A percentile compares a stretch with the other conserved stretches of the same genome.
Evolutionary conservation across 2,797 vertebrate species (phyloP).

Genomic region (Macroramphosus scolopax): DNA sequence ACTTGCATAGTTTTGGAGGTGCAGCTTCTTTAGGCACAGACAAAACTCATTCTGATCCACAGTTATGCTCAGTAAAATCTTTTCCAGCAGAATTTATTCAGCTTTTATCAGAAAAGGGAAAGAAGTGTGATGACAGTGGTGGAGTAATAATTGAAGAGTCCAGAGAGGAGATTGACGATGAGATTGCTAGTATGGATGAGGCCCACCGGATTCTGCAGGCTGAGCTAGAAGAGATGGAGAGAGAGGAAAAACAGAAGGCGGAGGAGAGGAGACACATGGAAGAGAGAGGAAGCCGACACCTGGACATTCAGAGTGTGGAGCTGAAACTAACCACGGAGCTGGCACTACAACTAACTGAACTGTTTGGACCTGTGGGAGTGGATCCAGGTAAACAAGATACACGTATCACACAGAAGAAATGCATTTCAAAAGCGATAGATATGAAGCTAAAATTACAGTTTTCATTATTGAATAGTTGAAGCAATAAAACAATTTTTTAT

Average conservation of each 20-base stretch:
- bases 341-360: constrained; percentile 90
- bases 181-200: constrained; percentile 54
- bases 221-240: constrained; percentile 66
- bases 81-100: constrained; percentile 6
- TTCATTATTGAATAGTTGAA: neutral
- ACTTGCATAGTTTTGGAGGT: constrained; percentile 1
- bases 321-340: constrained; percentile 90
- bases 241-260: constrained; percentile 56
- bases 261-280: constrained; percentile 36
- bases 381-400: constrained; percentile 93
- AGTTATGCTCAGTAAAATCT: constrained; percentile 1
- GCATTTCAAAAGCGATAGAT: too few species aligned
- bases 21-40: constrained; percentile 9
- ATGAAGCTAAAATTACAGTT: too few species aligned
- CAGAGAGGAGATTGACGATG: constrained; percentile 43
- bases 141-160: constrained; percentile 22
- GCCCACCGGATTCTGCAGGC: constrained; percentile 53
- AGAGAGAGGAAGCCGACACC: constrained; percentile 50
- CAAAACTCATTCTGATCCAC: constrained; percentile 11
- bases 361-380: constrained; percentile 95
- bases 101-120: constrained; percentile 5
- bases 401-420: too few species aligned
- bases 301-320: constrained; percentile 89
- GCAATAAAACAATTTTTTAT: too few species aligned
- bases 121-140: constrained; percentile 19